A percentile compares a stretch with the other conserved stretches of the same genome.
Evolutionary conservation across 2,113 vertebrate genomes (phyloP).

Genomic region (Sisor rabdophorus): DNA sequence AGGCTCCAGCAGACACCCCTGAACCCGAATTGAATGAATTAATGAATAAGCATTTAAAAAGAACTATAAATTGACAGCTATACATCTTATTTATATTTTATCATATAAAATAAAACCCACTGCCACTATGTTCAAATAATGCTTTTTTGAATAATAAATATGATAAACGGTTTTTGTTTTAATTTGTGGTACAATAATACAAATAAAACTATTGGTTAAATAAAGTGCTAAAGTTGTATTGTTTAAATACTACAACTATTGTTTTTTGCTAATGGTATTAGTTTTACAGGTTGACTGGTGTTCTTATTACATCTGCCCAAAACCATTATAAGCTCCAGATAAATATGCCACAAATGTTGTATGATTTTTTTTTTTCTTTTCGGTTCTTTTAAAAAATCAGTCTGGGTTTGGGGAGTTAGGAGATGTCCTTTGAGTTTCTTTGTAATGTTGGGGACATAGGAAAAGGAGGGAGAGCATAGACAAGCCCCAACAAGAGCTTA

Average conservation of each 20-base stretch:
- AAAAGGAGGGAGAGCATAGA: conserved; percentile 53
- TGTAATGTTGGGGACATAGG: conserved; percentile 41
- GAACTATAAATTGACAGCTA: too few relatives aligned
- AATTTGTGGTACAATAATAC: too few relatives aligned
- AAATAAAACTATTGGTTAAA: background rate
- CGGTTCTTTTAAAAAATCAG: conserved; percentile 18
- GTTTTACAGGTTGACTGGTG: background rate
- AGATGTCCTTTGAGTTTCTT: conserved; percentile 43
- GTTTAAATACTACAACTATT: background rate
- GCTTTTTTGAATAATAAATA: background rate
- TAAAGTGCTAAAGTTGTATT: background rate
- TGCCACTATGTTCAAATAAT: background rate
- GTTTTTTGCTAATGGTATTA: background rate
- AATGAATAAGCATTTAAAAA: too few relatives aligned
- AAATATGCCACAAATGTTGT: conserved; percentile 17
- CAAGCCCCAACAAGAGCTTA: conserved; percentile 66
- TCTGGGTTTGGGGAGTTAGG: background rate
- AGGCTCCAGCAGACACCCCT: too few relatives aligned
- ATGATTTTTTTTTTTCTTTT: background rate
- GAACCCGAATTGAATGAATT: too few relatives aligned
- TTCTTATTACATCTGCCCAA: background rate
- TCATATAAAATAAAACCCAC: too few relatives aligned
- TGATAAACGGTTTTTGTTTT: too few relatives aligned
- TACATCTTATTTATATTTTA: too few relatives aligned
- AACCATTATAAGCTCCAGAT: background rate